Base-by-base conservation (phyloP, 2,113 vertebrate species). In the Phainopepla nitens region DNA sequence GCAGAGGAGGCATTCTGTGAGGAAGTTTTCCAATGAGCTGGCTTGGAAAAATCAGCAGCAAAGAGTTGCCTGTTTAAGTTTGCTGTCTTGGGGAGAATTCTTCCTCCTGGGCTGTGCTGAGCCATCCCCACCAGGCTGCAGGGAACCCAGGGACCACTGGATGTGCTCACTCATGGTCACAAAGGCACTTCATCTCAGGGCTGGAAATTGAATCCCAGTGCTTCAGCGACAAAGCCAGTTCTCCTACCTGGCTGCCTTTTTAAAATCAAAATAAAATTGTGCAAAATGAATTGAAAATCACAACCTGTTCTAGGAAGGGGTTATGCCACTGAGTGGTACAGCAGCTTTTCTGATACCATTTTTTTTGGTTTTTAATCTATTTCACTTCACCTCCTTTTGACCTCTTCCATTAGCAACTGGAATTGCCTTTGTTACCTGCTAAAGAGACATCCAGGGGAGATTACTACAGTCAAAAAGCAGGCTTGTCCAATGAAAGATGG, bases 361-460 rank as follows among this genome's bases (percentile, higher is more conserved):
- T 33, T 86, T 84, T 84, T 64, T 89, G 39, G 64, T 13, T 83
- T 79, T 75, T 33, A 87, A 94, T 95, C 58, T 57, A 21, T 82
- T 71, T 62, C 35, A 35, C 84, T 89, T 96, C 92, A 94, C 82
- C 75, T 66, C 62, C 65, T 44, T 79, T 79, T 86, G 83, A 83
- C 76, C 93, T 58, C 81, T 71, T 91, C 58, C 58, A 56, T 87
- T 87, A 82, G 76, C 58, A 94, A 39, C 49, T 81, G 69, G 91
- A 95, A 93, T 94, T 87, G 64, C 54, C 49, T 97, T 77, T 89
- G 57, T 82, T 90, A 69, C 56, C 69, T 91, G 49, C 93, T 83
- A 75, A 84, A 87, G 87, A 58, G 61, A 75, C 80, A 60, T 49
- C 60, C 31, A 89, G 91, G 76, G 21, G 42, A 75, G 80, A 20